Evolutionary conservation across 1,140 invertebrate species (phyloP), one percentile per base, ranked within the genome.

Genomic region (Bicyclus anynana): DNA sequence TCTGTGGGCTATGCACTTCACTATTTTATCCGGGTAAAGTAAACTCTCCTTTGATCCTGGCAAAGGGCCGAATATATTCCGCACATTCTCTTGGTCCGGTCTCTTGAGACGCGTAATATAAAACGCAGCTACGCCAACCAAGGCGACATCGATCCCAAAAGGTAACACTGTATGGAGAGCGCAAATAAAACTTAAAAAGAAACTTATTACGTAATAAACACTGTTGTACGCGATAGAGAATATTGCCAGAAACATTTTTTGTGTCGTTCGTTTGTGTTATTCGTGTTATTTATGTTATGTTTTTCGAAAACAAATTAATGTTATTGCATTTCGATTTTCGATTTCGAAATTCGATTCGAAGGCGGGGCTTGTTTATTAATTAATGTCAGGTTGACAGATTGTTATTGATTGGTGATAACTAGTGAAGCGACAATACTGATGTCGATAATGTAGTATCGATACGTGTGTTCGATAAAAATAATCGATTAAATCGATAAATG

Each of bases 1-100:
- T 70, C 94, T 89, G 70, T 94, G 94, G 10, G 92, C 93, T 21
- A 94, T 90, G 18, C 86, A 88, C 42, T 69, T 73, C 0, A 87
- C 77, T 0, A 82, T 66, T 70, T 72, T 80, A 1, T 83, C 74
- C 0, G 81, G 80, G 53, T 77, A 53, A 2, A 64, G 6, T 20
- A 73, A 62, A 2, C 67, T 66, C 20, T 83, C 80, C 52, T 77
- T 77, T 17, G 74, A 68, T 9, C 72, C 67, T 2, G 75, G 74
- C 18, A 78, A 70, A 1, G 82, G 81, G 5, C 82, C 84, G 50
- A 84, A 83, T 67, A 87, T 80, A 63, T 69, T 74, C 12, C 52
- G 42, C 5, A 84, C 81, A 72, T 75, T 82, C 18, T 52, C 42
- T 2, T 65, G 55, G n/a, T 76, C 68, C 0, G 83, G 77, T 26